phyloP scores from a whole-genome alignment of 2,888 invertebrate genomes.

The Calephelis perditalis region DNA sequence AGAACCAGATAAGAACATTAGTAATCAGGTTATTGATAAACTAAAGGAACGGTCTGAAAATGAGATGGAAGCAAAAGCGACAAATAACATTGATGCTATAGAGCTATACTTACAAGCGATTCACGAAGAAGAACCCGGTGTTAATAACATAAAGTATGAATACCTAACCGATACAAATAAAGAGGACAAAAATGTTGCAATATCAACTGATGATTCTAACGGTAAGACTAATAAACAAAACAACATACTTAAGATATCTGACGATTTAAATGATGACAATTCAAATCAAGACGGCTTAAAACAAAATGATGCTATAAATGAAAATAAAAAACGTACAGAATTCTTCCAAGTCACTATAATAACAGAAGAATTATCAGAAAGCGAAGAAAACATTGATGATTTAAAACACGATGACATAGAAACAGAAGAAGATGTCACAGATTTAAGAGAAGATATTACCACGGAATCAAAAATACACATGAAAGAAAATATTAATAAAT shows the following conservation, averaged over 20 bases:
- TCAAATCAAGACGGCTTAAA: not conserved
- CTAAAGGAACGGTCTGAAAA: not conserved
- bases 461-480: no score
- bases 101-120: constrained; percentile 3
- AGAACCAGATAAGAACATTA: not conserved
- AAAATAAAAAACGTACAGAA: constrained; percentile 34
- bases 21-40: not conserved
- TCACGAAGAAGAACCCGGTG: not conserved
- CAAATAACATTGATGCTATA: not conserved
- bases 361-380: constrained; percentile 54
- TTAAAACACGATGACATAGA: not conserved
- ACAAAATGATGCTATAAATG: constrained; percentile 21
- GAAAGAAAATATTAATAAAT: no score
- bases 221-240: not conserved
- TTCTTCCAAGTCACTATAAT: constrained; percentile 53
- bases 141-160: not conserved
- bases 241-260: not conserved
- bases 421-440: not conserved
- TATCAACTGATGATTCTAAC: not conserved
- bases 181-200: not conserved
- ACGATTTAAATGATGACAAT: not conserved
- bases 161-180: not conserved
- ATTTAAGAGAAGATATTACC: no score
- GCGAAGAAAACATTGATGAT: constrained; percentile 36
- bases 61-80: not conserved